These are phyloP conservation scores for Telenomus remus DNA, from an alignment of 1,140 invertebrate genomes.

Conservation along the genomic window DNA sequence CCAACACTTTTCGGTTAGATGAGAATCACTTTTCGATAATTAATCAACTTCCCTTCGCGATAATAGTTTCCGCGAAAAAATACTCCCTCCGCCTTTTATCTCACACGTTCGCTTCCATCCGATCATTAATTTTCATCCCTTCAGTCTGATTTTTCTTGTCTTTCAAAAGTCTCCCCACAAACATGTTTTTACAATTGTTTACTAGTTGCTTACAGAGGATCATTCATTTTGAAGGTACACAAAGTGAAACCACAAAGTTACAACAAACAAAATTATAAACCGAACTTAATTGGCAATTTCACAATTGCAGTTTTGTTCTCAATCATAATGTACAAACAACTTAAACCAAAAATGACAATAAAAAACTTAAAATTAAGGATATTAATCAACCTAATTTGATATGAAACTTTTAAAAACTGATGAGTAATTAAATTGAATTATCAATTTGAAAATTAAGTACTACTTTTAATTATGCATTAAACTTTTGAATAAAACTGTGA, in stretches of 20 bases:
- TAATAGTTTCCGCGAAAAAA: neutral
- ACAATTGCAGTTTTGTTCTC: no score
- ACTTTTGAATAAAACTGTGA: no score
- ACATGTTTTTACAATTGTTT: slow-evolving; percentile 51
- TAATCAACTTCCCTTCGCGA: neutral
- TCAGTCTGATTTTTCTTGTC: neutral
- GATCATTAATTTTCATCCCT: neutral
- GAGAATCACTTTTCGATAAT: slow-evolving; percentile 29
- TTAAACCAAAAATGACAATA: no score
- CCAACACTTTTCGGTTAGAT: slow-evolving; percentile 28
- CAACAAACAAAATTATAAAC: neutral
- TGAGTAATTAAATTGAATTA: no score
- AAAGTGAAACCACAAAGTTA: neutral
- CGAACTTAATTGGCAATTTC: neutral
- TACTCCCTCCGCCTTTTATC: neutral
- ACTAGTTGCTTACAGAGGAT: slow-evolving; percentile 55
- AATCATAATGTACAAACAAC: no score
- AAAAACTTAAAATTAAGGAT: no score
- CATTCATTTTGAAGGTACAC: slow-evolving; percentile 49
- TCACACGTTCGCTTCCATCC: neutral
- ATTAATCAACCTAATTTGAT: no score
- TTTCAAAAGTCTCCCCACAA: slow-evolving; percentile 41
- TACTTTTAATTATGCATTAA: no score
- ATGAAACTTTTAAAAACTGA: no score
- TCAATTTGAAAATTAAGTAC: no score